These are phyloP conservation scores for Entomyzon cyanotis DNA, from an alignment of 2,113 vertebrate species.

Conservation along the genomic window DNA sequence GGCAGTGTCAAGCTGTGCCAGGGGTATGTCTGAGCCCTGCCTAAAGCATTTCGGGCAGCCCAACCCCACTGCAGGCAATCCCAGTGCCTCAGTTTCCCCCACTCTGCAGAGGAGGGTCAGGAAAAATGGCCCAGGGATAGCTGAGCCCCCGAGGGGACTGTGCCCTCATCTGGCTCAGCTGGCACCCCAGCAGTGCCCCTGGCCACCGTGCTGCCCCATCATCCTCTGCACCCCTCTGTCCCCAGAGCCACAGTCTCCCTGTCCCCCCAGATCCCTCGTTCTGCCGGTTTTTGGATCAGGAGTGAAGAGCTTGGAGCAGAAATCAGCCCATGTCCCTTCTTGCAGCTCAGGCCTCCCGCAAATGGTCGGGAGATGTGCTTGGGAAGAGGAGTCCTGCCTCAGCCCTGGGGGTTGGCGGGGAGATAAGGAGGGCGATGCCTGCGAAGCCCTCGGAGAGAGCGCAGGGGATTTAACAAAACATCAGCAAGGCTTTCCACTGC, in stretches of 20 bases:
- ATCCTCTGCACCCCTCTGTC: background rate
- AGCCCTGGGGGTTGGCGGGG: background rate
- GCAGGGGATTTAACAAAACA: background rate
- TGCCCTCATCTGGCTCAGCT: background rate
- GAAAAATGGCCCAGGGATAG: background rate
- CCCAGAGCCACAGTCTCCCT: rapidly evolving
- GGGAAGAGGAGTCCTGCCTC: background rate
- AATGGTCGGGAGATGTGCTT: rapidly evolving
- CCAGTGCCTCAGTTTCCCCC: background rate
- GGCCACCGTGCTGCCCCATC: rapidly evolving
- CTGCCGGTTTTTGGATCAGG: background rate
- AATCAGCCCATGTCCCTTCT: background rate
- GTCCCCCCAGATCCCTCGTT: background rate
- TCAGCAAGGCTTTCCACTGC: background rate
- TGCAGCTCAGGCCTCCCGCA: rapidly evolving
- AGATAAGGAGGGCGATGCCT: background rate
- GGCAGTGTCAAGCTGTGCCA: background rate
- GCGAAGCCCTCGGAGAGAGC: background rate
- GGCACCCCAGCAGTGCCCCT: background rate
- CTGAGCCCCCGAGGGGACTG: background rate
- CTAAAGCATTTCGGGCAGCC: rapidly evolving
- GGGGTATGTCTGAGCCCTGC: rapidly evolving
- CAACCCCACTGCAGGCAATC: background rate
- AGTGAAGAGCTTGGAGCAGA: background rate
- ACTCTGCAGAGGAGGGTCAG: too few relatives aligned